phyloP scores from a whole-genome alignment of 2,113 vertebrate species.

The Pteropus alecto region DNA sequence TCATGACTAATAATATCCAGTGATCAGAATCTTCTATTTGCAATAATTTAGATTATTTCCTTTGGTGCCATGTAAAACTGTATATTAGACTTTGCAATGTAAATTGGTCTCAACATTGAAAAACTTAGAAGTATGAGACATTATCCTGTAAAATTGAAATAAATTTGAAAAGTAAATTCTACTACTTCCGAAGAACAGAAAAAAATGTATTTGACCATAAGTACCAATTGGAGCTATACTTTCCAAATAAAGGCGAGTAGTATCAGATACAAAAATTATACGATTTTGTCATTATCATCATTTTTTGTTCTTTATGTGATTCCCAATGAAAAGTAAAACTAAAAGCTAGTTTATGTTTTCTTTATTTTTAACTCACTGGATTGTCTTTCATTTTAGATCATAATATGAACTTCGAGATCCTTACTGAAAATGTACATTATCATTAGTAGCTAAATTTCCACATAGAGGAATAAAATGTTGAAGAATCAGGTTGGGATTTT shows the following conservation, averaged over 20 bases:
- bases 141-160: background rate
- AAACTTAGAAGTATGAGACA: background rate
- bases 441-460: conserved; percentile 66
- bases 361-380: conserved; percentile 60
- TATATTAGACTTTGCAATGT: background rate
- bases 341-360: conserved; percentile 50
- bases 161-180: conserved; percentile 70
- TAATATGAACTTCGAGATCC: conserved; percentile 35
- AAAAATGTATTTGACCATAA: conserved; percentile 28
- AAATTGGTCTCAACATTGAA: background rate
- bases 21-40: background rate
- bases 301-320: conserved; percentile 66
- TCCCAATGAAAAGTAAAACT: conserved; percentile 64
- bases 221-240: background rate
- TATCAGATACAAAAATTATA: conserved; percentile 56
- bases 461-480: conserved; percentile 56
- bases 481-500: conserved; percentile 51
- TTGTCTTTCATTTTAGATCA: conserved; percentile 69
- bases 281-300: conserved; percentile 34
- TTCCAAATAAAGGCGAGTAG: conserved; percentile 76
- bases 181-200: conserved; percentile 56
- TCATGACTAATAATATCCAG: background rate
- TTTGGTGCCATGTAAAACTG: background rate
- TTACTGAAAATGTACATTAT: conserved; percentile 71
- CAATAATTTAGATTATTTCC: conserved; percentile 1